Percentiles rank a stretch among this genome's conserved stretches.
These are phyloP conservation scores for Fragariocoptes setiger DNA, from an alignment of 1,140 invertebrate genomes.

Conservation along the genomic window DNA sequence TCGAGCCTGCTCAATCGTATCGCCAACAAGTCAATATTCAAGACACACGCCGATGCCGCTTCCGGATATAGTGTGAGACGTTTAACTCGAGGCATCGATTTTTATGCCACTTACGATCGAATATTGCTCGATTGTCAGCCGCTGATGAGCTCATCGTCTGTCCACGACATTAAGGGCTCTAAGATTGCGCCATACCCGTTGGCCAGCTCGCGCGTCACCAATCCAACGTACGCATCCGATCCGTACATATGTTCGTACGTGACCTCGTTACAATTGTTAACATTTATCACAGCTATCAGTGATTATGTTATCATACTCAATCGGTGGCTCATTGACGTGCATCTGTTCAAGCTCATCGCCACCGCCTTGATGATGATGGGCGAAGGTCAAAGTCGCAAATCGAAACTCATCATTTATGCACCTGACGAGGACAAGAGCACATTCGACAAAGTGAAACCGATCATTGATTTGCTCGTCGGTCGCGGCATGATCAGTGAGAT, in stretches of 20 bases:
- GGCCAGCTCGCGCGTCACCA: slow-evolving; percentile 1
- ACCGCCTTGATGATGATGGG: slow-evolving; percentile 10
- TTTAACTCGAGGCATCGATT: slow-evolving; percentile 7
- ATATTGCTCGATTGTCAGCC: slow-evolving; percentile 6
- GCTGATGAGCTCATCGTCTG: slow-evolving; percentile 7
- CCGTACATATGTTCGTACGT: slow-evolving; percentile 6
- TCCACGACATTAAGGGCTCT: slow-evolving; percentile 6
- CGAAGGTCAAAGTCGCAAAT: slow-evolving; percentile 1
- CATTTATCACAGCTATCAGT: slow-evolving; percentile 7
- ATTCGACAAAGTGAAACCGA: not conserved
- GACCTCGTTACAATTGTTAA: slow-evolving; percentile 8
- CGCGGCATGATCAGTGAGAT: not conserved
- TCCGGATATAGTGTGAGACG: slow-evolving; percentile 3
- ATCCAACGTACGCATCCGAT: slow-evolving; percentile 3
- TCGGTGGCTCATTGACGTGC: slow-evolving; percentile 8
- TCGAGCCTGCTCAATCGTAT: slow-evolving; percentile 6
- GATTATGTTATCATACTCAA: slow-evolving; percentile 8
- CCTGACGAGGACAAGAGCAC: not conserved
- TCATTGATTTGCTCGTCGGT: not conserved
- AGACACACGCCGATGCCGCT: slow-evolving; percentile 1
- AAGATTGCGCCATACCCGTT: not conserved
- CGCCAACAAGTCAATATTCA: slow-evolving; percentile 7
- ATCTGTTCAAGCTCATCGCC: slow-evolving; percentile 9
- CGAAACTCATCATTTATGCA: slow-evolving; percentile 6
- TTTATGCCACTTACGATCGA: slow-evolving; percentile 8